Evolutionary conservation across 2,888 invertebrate genomes (phyloP), one percentile per base, ranked within the genome.

Genomic region (Proisotoma minuta): DNA sequence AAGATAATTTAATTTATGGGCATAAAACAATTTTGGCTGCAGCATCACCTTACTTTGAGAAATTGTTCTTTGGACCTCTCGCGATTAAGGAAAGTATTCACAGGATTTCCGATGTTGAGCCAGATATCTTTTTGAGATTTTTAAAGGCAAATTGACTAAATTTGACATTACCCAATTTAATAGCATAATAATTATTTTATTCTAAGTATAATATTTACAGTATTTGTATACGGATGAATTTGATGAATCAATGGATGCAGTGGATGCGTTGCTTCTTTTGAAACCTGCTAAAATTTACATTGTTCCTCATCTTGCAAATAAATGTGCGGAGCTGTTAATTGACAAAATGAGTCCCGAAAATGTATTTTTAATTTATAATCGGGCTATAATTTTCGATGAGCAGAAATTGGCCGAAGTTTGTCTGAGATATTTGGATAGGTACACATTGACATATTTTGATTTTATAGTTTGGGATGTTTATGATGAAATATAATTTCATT

Each of bases 251-350:
- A 89, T 91, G 73, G 89, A 87, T 8, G 88, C 90, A 0, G 90
- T 91, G 75, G 88, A 87, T 75, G 91, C 91, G 1, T 90, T 91
- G 89, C 87, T 89, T 1, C 89, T 89, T 0, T 77, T 91, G 54
- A 91, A 91, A 74, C 87, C 90, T 0, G 91, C 91, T 4, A 91
- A 91, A 75, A 91, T 91, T 74, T 91, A 91, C 79, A 89, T 89
- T 1, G 88, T 91, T 0, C 88, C 89, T 1, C 87, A 89, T 2
- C 78, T 91, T 65, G 91, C 91, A 75, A 85, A 86, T 73, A 87
- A 87, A 63, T 91, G 91, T 79, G 89, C 91, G 0, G 88, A 89
- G 75, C 90, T 89, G 77, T 77, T 85, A 43, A 66, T 71, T 23
- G 83, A 83, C 67, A 89, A 89, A 76, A 80, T 91, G 65, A 86